Evolutionary conservation across 2,797 vertebrate genomes (phyloP), one percentile per base, ranked within the genome.

Genomic region (Philypnodon macrostomus): DNA sequence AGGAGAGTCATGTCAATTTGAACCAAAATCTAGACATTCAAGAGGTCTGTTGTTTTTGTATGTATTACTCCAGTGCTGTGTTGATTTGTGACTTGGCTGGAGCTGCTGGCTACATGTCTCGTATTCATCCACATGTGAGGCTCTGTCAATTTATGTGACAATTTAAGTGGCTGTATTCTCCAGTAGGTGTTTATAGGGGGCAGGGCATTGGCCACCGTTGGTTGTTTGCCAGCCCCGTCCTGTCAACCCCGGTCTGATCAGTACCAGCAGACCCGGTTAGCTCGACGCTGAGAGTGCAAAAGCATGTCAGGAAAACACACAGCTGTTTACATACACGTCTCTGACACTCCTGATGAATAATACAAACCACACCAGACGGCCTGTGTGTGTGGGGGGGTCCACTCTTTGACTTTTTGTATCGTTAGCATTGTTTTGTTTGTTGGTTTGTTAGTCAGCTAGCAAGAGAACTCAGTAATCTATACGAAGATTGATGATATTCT

Each of bases 271-370:
- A 92, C 88, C 82, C 52, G 68, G 72, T 66, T 70, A 64, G 62
- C 51, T 82, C 86, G 85, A 90, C 89, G 90, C 89, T 81, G 91
- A 93, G 92, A 98, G 95, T 97, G 96, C 93, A 96, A 96, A 98
- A 96, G 90, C 94, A 92, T 98, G 95, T 97, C 91, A 87, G 85
- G 90, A 87, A n/a, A 92, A 92, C 89, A 93, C 91, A 86, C 87
- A 91, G 92, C 92, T 95, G 93, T 96, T 95, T 94, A 94, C 93
- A 91, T 90, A 91, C 87, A 88, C 87, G 91, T 75, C 90, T 90
- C 90, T 75, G 79, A 84, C 76, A 78, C 32, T 70, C 63, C 71
- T 86, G 67, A 90, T 91, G 73, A 90, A 91, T 90, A 89, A 91
- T 88, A 73, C 67, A 91, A 60, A 84, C 57, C 7, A 12, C 70